Base-by-base conservation (phyloP, 2,888 invertebrate species). In the Parnassius smintheus region DNA sequence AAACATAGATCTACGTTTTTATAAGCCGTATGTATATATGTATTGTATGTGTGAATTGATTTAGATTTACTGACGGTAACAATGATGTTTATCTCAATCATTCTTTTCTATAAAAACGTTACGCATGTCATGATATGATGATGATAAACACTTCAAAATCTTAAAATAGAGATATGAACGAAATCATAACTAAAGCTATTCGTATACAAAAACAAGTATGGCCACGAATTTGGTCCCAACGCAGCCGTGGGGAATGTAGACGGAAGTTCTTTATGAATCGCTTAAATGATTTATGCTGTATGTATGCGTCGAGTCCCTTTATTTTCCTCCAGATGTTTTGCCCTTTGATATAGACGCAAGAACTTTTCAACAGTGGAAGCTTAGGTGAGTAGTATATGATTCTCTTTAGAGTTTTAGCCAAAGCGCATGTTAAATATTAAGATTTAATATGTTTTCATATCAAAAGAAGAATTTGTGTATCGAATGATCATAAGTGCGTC, bases 231-330 rank as follows among this genome's bases (percentile, higher is more conserved):
- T 41, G 59, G 59, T 44, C 57, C 66, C 65, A 65, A 65, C 67
- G 68, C 35, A 4, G 35, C 66, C 67, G 64, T 71, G 68, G 71
- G 76, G 81, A 81, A 75, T 75, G 77, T 72, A 81, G 77, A 75
- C 78, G 82, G 78, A 83, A 84, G 80, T 82, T 83, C 88, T 90
- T 90, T 90, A 89, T 90, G 91, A 91, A 90, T 90, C 87, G 83
- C 86, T 86, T 73, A 80, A 85, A 87, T 90, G 90, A 89, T 90
- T 91, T 91, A 91, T 88, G 83, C 52, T n/a, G 56, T 64, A 84
- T 84, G 80, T 82, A 70, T 68, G 76, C 71, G 72, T 69, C 70
- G 73, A 77, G 74, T 73, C 72, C 71, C 72, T 73, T 75, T 72
- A 74, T 75, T 76, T 72, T 72, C 70, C 66, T 71, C 61, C 65